Evolutionary conservation across 2,113 vertebrate species (phyloP), one percentile per base, ranked within the genome.

Genomic region (Epinephelus moara): DNA sequence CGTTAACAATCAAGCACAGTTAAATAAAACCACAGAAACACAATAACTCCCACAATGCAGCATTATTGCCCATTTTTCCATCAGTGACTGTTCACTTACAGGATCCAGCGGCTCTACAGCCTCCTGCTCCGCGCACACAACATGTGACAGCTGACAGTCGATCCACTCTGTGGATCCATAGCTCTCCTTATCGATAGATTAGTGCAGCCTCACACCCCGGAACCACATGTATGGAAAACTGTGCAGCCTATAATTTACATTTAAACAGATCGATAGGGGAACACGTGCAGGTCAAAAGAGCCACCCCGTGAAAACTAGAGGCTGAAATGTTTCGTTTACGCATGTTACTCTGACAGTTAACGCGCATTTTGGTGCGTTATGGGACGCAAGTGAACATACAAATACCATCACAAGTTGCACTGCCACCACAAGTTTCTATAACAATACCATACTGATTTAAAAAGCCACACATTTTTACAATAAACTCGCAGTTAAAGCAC

Each of bases 71-170:
- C 21, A 15, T 19, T 68, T 68, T 57, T n/a, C 11, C 47, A 23
- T 45, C 17, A 8, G 7, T 8, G 17, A n/a, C 12, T 37, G 50
- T 18, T 53, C 42, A 47, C 53, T 72, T 55, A 27, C 68, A 56
- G 71, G 47, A 56, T 78, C 47, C 55, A 0, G 56, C 4, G 13
- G 37, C 23, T 0, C 6, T 15, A 3, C 67, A 59, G 66, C 49
- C 81, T 70, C 53, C 55, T 15, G 69, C 60, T 19, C 47, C 75
- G n/a, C 21, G 53, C 74, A n/a, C 50, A n/a, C 18, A 25, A 40
- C 72, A 55, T 76, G 78, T 70, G 69, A 81, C 50, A 83, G 66
- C 75, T 71, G 70, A 47, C 66, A 71, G 40, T 60, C 52, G 21
- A 21, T 37, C 27, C 45, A 21, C 19, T 23, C 30, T 50, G 23